Evolutionary conservation across 2,888 invertebrate genomes (phyloP), one percentile per base, ranked within the genome.

Genomic region (Caenorhabditis sp.): DNA sequence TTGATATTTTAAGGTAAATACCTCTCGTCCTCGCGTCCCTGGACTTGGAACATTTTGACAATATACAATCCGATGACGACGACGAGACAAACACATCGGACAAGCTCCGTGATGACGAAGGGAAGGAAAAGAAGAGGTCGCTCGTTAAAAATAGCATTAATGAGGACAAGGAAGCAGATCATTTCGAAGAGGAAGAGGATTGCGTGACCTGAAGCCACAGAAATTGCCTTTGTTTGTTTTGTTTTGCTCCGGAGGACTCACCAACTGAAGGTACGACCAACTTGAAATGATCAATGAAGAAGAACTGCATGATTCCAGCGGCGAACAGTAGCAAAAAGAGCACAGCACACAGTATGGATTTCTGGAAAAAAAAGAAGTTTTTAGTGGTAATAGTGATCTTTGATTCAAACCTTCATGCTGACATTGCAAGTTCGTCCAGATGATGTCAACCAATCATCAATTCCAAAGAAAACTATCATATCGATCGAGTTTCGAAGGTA

Each of bases 211-310:
- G 58, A 56, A 81, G 58, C 13, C n/a, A 17, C 6, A 22, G 22
- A n/a, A n/a, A n/a, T n/a, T n/a, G n/a, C n/a, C n/a, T n/a, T 20
- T 22, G 22, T 13, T 30, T 20, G 22, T 27, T 46, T n/a, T 11
- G 9, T 26, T 8, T 17, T 8, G n/a, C 2, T 2, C 4, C 5
- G 11, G n/a, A 17, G n/a, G 6, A 35, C 74, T 63, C 39, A 82
- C 80, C 76, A 41, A 74, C 55, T 17, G 79, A 79, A 24, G 76
- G 73, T 26, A 71, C 70, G 0, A 79, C 75, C 4, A 82, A 11
- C 39, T 77, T 76, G 71, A 80, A 82, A 35, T 78, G 77, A 7
- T 82, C 82, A 27, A 82, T 82, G 71, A 82, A 81, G 45, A 80
- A 71, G 56, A 80, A 82, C 53, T 82, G 76, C 2, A 63, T 52